Base-by-base conservation (phyloP, 2,797 vertebrate species). In the Aselliscus stoliczkanus region DNA sequence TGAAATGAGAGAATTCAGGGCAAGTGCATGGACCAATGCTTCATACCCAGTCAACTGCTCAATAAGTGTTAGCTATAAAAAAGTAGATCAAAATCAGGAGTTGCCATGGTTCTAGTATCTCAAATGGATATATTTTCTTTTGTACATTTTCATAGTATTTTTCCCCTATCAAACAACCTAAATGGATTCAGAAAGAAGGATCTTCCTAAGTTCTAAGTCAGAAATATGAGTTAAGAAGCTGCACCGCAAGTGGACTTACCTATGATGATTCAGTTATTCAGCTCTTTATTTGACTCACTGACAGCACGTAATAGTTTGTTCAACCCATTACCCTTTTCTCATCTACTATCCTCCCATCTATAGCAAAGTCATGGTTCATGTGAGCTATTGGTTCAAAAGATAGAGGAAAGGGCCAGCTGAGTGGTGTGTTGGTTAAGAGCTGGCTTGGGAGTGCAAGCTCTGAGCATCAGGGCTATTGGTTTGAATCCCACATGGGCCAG, bases 291-390 rank as follows among this genome's bases (percentile, higher is more conserved):
- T 37, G 89, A 93, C 67, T 90, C 81, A 75, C 56, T 18, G 31
- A 10, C 73, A 64, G 62, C 79, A 52, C 47, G 50, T 95, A 75
- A 91, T 96, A 96, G 12, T 75, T 95, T 90, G 27, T 76, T 88
- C 3, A 96, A 91, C 37, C 44, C 25, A 92, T 54, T 88, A 52
- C 85, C 80, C 94, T 31, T 76, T 72, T 39, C 15, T 70, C 37
- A 52, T 70, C 29, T 67, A 56, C 31, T 72, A 29, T 18, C 21
- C 37, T 82, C 34, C 56, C 73, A 93, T 56, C 88, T 76, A 92
- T 85, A 73, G 62, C 89, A 97, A 97, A 92, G 81, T 95, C 54
- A 72, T 93, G 87, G 15, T 93, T 93, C 54, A 70, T 79, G 56
- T 31, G 83, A 95, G 54, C 52, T 90, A 69, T 27, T 1, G 0